phyloP scores from a whole-genome alignment of 2,113 vertebrate species.

The Asarcornis scutulata region DNA sequence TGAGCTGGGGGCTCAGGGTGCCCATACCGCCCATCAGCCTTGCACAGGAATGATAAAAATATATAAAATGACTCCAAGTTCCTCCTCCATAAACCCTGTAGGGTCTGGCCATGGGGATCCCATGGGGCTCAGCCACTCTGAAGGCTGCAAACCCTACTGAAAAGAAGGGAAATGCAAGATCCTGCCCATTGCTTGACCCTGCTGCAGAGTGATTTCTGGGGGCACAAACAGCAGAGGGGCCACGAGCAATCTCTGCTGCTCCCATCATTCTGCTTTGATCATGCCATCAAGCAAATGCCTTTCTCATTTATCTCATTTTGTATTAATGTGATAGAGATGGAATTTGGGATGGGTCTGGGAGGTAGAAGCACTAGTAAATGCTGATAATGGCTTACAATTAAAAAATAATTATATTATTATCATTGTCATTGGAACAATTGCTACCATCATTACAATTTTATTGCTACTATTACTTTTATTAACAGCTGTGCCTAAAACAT shows the following conservation, averaged over 20 bases:
- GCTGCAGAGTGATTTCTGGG: fast-evolving
- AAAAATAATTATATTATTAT: conserved; percentile 41
- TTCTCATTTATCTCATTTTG: neutral
- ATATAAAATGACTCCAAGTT: neutral
- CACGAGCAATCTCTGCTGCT: neutral
- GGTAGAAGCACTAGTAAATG: neutral
- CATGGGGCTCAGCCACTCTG: neutral
- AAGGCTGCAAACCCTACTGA: neutral
- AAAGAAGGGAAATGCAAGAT: neutral
- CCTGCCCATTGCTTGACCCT: neutral
- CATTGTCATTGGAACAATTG: neutral
- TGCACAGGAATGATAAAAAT: neutral
- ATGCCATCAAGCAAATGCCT: neutral
- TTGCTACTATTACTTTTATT: conserved; percentile 44
- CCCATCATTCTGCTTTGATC: neutral
- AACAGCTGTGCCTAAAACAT: conserved; percentile 28
- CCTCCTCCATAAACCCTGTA: neutral
- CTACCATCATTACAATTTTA: conserved; percentile 23
- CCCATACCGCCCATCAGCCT: neutral
- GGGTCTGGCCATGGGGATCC: neutral
- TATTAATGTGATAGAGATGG: neutral
- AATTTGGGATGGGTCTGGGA: neutral
- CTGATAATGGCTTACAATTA: conserved; percentile 47
- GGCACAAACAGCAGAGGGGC: neutral
- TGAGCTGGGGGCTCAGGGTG: fast-evolving